Evolutionary conservation across 2,797 vertebrate species (phyloP), one percentile per base, ranked within the genome.

Genomic region (Leptoclinus maculatus): DNA sequence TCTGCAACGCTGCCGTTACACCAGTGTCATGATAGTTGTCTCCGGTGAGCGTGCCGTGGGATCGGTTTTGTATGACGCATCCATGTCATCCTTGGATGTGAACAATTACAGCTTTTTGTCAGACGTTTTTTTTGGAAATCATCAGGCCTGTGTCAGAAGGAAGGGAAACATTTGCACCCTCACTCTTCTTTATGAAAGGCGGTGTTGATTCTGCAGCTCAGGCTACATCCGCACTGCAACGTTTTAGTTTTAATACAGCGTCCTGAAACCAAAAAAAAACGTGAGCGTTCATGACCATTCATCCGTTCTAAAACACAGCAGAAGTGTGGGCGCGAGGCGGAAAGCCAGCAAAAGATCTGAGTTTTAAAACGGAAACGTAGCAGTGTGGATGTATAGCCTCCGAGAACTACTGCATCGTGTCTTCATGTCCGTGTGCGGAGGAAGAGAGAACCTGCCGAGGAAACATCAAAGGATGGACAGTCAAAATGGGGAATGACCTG

Each of bases 401-500:
- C 7, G 51, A 80, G 54, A 85, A 83, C 14, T 43, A 49, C 51
- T 80, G 53, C 72, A 65, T 39, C 13, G 23, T 83, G 76, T 66
- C 36, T 76, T 78, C 78, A 86, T 67, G 80, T 88, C 83, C 81
- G 66, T 87, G 89, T 86, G 63, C 75, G 63, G 70, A 81, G 71
- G 54, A 64, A 67, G 38, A 78, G 23, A 86, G 74, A 83, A 77
- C 59, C 67, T 79, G 41, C 69, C 23, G 80, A 87, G 64, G 78
- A 78, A 82, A 75, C 76, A 81, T 88, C 51, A 85, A 83, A 88
- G 74, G 70, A 89, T 90, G 56, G 71, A 87, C 65, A 88, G 59
- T 77, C 62, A 68, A 56, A 71, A 49, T 34, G 53, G 65, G 39
- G 25, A 57, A 53, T 66, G n/a, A 71, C 32, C 71, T 58, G 54